A percentile compares a stretch with the other conserved stretches of the same genome.
Conservation (phyloP, 2,113 vertebrate species). For the Tragelaphus scriptus region DNA sequence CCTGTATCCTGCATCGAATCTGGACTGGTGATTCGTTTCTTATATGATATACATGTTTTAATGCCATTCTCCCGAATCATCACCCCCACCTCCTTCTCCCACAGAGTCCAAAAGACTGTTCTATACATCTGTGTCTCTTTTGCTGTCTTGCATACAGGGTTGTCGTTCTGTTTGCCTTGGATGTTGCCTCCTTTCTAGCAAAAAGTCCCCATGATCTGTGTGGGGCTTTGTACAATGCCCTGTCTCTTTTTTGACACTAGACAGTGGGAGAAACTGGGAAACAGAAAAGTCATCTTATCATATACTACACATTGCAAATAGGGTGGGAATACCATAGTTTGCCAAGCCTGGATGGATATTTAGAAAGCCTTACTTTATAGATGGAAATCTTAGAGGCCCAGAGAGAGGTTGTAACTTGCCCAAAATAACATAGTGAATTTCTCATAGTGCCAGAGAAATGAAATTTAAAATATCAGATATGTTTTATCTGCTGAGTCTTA, state of each 20-base stretch:
- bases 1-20: too few species aligned
- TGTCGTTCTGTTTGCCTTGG: not conserved
- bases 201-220: not conserved
- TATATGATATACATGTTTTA: too few species aligned
- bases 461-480: not conserved
- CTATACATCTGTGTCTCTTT: too few species aligned
- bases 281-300: not conserved
- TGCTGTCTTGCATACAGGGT: too few species aligned
- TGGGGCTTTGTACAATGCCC: not conserved
- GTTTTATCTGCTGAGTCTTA: not conserved
- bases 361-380: conserved; percentile 12
- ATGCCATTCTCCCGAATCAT: too few species aligned
- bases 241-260: not conserved
- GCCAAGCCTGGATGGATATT: not conserved
- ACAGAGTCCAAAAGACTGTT: too few species aligned
- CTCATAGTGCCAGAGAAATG: not conserved
- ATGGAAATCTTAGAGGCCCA: not conserved
- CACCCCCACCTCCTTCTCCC: too few species aligned
- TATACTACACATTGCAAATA: not conserved
- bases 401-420: not conserved
- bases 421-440: not conserved
- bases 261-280: not conserved
- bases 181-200: not conserved
- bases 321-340: not conserved
- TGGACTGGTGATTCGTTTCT: too few species aligned